These are phyloP conservation scores for Philotrypesis tridentata DNA, from an alignment of 1,140 invertebrate genomes.

Conservation along the genomic window DNA sequence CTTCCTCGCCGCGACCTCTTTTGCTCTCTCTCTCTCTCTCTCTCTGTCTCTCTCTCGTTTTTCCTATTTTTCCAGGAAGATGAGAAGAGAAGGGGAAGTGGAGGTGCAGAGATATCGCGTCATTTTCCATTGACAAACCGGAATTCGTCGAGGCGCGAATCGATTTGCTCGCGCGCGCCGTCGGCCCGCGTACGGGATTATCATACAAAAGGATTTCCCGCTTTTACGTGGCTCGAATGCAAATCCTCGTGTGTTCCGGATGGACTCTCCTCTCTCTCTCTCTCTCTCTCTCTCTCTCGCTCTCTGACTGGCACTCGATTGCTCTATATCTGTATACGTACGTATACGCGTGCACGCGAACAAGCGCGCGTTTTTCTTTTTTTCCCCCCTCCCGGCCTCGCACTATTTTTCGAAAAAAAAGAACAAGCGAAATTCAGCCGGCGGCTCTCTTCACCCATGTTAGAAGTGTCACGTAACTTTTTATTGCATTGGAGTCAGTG, in stretches of 20 bases:
- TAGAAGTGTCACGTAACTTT: conserved; percentile 33
- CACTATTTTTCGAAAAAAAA: neutral
- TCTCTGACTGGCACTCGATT: conserved; percentile 19
- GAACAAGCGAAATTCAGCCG: neutral
- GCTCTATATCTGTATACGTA: neutral
- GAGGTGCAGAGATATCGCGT: conserved; percentile 52
- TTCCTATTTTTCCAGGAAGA: conserved; percentile 42
- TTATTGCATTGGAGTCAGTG: conserved; percentile 14
- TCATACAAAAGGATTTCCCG: conserved; percentile 63
- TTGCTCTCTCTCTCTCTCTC: neutral
- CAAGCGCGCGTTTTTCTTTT: neutral
- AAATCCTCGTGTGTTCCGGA: conserved; percentile 56
- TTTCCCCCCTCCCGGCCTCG: neutral
- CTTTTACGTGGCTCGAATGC: conserved; percentile 63
- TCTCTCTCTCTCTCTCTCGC: conserved; percentile 42
- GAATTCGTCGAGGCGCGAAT: conserved; percentile 62
- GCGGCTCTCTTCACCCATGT: conserved; percentile 3
- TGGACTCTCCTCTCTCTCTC: conserved; percentile 45
- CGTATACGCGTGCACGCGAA: neutral
- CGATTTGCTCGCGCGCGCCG: conserved; percentile 56
- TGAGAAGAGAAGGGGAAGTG: conserved; percentile 45
- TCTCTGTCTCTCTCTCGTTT: neutral
- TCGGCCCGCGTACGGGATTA: conserved; percentile 54
- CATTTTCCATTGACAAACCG: conserved; percentile 59
- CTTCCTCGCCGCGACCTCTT: neutral